A percentile compares a stretch with the other conserved stretches of the same genome.
These are phyloP conservation scores for Seriola aureovittata DNA, from an alignment of 2,113 vertebrate species.

Conservation along the genomic window DNA sequence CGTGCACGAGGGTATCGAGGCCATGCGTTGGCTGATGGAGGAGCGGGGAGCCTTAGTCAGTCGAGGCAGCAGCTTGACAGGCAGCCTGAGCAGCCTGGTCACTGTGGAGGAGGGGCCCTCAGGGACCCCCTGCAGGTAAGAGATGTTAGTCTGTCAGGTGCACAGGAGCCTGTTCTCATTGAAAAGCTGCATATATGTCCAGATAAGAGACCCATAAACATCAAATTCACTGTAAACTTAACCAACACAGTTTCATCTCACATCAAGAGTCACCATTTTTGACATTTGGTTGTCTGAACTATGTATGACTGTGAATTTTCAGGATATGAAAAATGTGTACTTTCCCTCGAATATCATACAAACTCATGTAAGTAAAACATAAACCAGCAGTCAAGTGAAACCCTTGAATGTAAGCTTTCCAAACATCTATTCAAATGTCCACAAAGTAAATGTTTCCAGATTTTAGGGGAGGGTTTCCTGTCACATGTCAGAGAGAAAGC, in stretches of 20 bases:
- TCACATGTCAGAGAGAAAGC: background rate
- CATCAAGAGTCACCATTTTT: background rate
- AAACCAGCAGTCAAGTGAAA: background rate
- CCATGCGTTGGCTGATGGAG: slow-evolving; percentile 91
- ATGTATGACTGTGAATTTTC: too few species aligned
- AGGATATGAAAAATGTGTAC: background rate
- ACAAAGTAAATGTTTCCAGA: background rate
- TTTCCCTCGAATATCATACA: background rate
- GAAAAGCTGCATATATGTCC: background rate
- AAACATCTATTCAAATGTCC: background rate
- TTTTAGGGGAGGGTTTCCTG: background rate
- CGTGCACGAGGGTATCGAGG: slow-evolving; percentile 92
- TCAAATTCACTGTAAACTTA: background rate
- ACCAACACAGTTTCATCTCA: background rate
- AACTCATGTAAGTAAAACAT: background rate
- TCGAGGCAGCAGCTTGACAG: slow-evolving; percentile 89
- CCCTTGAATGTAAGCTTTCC: background rate
- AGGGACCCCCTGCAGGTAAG: slow-evolving; percentile 60
- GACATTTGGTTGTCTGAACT: too few species aligned
- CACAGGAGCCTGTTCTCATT: background rate
- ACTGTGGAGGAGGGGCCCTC: slow-evolving; percentile 64
- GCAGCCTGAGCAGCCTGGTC: slow-evolving; percentile 91
- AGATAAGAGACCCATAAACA: background rate
- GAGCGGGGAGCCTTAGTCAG: slow-evolving; percentile 85
- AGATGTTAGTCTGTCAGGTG: background rate